Evolutionary conservation across 2,113 vertebrate genomes (phyloP).

Genomic region (Scopus umbretta): DNA sequence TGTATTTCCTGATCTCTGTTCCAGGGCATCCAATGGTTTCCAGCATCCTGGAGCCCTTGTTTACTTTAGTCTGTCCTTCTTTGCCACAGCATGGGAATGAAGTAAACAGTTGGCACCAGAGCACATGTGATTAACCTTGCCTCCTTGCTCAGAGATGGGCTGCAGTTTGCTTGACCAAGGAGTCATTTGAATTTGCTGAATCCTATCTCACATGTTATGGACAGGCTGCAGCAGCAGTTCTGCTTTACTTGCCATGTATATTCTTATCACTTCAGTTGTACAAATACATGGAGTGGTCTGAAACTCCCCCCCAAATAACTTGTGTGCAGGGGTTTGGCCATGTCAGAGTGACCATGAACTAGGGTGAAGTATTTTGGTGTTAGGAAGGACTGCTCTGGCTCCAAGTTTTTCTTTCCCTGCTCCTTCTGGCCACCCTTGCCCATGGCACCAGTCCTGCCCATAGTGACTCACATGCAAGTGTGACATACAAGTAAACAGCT

Average conservation of each 20-base stretch:
- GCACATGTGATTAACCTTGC: not conserved
- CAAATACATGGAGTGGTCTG: rapidly evolving
- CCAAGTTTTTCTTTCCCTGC: not conserved
- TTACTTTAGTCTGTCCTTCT: not conserved
- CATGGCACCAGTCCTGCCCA: not conserved
- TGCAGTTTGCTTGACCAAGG: not conserved
- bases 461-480: not conserved
- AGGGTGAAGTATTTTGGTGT: not conserved
- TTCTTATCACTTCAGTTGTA: not conserved
- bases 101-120: not conserved
- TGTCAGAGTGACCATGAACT: not conserved
- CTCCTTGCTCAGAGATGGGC: not conserved
- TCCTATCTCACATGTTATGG: not conserved
- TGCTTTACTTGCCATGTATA: not conserved
- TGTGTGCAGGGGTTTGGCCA: not conserved
- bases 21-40: not conserved
- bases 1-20: not conserved
- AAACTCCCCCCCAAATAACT: not conserved
- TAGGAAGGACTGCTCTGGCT: not conserved
- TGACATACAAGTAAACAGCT: not conserved
- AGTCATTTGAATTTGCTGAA: not conserved
- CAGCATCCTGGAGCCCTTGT: rapidly evolving
- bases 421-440: not conserved
- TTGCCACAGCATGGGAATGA: not conserved
- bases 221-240: not conserved